phyloP scores from a whole-genome alignment of 2,797 vertebrate genomes.

The Schizothorax lantsangensis region DNA sequence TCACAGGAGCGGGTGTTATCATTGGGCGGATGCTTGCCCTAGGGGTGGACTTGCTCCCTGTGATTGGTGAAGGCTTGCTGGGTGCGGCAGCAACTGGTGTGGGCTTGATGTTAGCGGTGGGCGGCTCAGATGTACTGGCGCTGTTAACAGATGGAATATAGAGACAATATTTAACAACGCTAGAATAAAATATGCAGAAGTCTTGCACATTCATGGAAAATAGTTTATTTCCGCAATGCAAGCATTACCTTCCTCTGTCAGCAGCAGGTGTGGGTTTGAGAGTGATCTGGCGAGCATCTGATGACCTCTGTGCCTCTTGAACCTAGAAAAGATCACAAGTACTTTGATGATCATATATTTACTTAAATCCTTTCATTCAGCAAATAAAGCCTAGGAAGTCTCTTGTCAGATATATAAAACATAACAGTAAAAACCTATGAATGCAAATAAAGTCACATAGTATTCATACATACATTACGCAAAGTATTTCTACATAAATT shows the following conservation, averaged over 20 bases:
- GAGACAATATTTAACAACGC: not conserved
- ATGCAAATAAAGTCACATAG: not conserved
- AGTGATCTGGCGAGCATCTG: slow-evolving; percentile 87
- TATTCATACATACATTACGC: not conserved
- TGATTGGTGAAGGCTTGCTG: slow-evolving; percentile 92
- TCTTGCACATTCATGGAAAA: not conserved
- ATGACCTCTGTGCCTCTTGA: slow-evolving; percentile 90
- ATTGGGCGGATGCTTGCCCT: slow-evolving; percentile 97
- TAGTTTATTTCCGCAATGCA: not conserved
- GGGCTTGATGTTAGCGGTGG: slow-evolving; percentile 98
- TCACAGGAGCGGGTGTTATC: slow-evolving; percentile 94
- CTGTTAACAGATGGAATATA: slow-evolving; percentile 70
- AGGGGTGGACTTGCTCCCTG: slow-evolving; percentile 96
- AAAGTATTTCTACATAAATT: not conserved
- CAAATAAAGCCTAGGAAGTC: not conserved
- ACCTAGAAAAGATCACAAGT: slow-evolving; percentile 71
- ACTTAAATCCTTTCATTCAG: not conserved
- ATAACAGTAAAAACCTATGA: not conserved
- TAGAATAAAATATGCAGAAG: not conserved
- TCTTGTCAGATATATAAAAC: too few relatives aligned
- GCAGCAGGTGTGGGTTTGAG: slow-evolving; percentile 91
- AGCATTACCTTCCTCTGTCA: slow-evolving; percentile 92
- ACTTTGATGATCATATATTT: not conserved
- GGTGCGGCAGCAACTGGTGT: slow-evolving; percentile 91
- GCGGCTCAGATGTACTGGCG: slow-evolving; percentile 91